Conservation (phyloP, 2,888 invertebrate genomes). For the Dioctria linearis region DNA sequence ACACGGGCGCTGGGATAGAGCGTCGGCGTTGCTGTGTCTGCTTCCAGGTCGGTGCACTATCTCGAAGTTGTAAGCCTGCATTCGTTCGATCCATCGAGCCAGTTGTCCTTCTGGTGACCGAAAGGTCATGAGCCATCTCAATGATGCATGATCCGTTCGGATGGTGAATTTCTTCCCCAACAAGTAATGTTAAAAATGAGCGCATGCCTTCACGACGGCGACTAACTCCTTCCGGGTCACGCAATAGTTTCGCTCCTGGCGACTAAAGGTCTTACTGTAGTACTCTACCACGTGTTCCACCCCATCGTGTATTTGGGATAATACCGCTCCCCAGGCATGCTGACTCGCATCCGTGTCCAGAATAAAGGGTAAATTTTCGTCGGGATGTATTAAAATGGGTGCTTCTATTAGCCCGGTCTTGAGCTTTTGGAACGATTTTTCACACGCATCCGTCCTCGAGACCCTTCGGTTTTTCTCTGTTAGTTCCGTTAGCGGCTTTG, state of each 20-base stretch:
- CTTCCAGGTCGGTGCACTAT: not conserved
- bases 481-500: not conserved
- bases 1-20: not conserved
- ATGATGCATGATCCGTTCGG: not conserved
- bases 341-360: constrained; percentile 1
- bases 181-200: not conserved
- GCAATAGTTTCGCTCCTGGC: too few species aligned
- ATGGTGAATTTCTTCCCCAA: too few species aligned
- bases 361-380: not conserved
- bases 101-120: not conserved
- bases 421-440: not conserved
- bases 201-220: not conserved
- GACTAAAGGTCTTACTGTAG: too few species aligned
- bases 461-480: not conserved
- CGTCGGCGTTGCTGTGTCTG: not conserved
- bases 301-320: not conserved
- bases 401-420: not conserved
- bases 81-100: too few species aligned
- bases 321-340: not conserved
- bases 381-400: not conserved
- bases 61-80: too few species aligned
- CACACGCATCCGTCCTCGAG: not conserved
- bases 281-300: too few species aligned
- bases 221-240: too few species aligned
- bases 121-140: not conserved